Conservation (phyloP, 92 coral and sea anemone genomes). For the Hydrozoanthus gracilis region DNA sequence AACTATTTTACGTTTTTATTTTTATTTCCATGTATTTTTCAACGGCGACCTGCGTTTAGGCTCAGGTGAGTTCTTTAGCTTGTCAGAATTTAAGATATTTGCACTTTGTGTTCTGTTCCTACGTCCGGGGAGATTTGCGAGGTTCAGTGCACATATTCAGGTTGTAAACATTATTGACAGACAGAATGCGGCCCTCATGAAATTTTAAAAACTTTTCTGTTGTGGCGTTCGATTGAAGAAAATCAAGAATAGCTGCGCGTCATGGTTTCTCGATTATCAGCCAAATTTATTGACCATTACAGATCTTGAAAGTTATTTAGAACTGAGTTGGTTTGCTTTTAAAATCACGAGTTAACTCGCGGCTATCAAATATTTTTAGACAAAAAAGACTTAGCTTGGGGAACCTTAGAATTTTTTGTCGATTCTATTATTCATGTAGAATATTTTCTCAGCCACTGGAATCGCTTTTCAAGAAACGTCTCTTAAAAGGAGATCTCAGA, state of each 20-base stretch:
- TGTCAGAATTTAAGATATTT: conserved; percentile 17
- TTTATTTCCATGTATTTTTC: conserved; percentile 29
- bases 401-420: background rate
- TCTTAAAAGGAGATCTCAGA: conserved; percentile 23
- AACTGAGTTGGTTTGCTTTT: background rate
- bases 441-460: background rate
- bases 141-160: conserved; percentile 2
- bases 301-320: conserved; percentile 42
- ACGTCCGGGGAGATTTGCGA: conserved; percentile 13
- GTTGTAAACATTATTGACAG: conserved; percentile 87
- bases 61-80: conserved; percentile 30
- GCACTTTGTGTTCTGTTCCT: background rate
- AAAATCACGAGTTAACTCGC: conserved; percentile 24
- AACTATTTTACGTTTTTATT: conserved; percentile 11
- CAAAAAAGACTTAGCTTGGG: background rate
- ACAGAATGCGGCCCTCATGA: conserved; percentile 78
- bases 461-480: conserved; percentile 2
- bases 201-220: conserved; percentile 77
- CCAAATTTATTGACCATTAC: conserved; percentile 36
- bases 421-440: conserved; percentile 34
- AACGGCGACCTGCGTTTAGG: conserved; percentile 19
- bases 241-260: conserved; percentile 37
- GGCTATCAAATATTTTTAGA: conserved; percentile 13
- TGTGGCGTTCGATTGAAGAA: conserved; percentile 52
- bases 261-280: conserved; percentile 32